These are phyloP conservation scores for Arnoldichthys spilopterus DNA, from an alignment of 2,797 vertebrate species.

Conservation along the genomic window DNA sequence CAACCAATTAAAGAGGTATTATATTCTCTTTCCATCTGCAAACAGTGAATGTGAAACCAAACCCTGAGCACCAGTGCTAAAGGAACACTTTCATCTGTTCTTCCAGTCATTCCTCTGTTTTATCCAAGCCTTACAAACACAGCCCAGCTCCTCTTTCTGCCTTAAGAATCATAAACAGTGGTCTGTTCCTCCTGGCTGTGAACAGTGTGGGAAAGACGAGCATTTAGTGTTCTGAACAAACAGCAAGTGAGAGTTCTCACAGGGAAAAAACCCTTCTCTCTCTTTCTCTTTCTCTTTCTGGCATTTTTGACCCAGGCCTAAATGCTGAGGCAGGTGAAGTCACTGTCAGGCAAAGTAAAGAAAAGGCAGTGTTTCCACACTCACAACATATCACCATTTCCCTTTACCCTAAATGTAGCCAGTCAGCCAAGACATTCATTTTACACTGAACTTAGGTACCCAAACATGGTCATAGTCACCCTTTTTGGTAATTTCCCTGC, in stretches of 20 bases:
- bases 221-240: neutral
- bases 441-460: no score
- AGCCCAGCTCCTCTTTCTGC: neutral
- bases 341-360: neutral
- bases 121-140: neutral
- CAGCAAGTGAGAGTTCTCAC: neutral
- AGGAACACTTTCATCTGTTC: neutral
- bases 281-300: neutral
- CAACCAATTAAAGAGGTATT: neutral
- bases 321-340: neutral
- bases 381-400: neutral
- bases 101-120: neutral
- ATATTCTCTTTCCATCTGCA: neutral
- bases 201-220: neutral
- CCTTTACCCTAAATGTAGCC: neutral
- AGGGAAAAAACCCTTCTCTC: neutral
- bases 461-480: no score
- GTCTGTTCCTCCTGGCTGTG: neutral
- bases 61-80: neutral
- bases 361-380: neutral
- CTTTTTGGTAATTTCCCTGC: no score
- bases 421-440: neutral
- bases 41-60: neutral
- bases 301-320: neutral
- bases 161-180: neutral